These are phyloP conservation scores for Callyntrura sp. DNA, from an alignment of 2,888 invertebrate genomes.

Conservation along the genomic window DNA sequence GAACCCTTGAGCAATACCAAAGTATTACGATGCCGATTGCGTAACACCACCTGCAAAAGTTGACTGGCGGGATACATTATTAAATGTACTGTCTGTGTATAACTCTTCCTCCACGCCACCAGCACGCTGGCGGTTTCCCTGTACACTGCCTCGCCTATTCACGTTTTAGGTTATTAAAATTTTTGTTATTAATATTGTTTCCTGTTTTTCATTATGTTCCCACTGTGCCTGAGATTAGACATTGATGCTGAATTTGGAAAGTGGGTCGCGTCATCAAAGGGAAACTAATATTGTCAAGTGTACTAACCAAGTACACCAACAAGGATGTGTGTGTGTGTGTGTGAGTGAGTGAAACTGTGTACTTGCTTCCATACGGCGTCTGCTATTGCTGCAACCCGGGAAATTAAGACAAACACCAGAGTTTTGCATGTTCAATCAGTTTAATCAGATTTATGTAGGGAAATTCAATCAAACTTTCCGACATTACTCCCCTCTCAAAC, in stretches of 20 bases:
- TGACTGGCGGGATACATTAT: too few relatives aligned
- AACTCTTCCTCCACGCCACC: too few relatives aligned
- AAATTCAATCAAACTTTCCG: slow-evolving; percentile 32
- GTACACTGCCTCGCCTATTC: too few relatives aligned
- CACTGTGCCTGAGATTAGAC: too few relatives aligned
- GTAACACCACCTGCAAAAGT: too few relatives aligned
- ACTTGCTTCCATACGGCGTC: background rate
- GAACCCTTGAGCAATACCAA: too few relatives aligned
- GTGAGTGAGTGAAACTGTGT: background rate
- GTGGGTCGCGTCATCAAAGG: background rate
- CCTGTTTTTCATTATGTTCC: background rate
- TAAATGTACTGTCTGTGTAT: too few relatives aligned
- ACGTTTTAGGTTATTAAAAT: too few relatives aligned
- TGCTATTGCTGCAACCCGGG: slow-evolving; percentile 19
- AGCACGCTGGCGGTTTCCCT: too few relatives aligned
- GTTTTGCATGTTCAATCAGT: slow-evolving; percentile 41
- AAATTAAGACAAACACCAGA: slow-evolving; percentile 9
- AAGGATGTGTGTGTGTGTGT: too few relatives aligned
- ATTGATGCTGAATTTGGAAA: background rate
- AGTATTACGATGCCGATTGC: too few relatives aligned
- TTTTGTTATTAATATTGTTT: too few relatives aligned
- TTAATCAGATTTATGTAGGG: slow-evolving; percentile 22
- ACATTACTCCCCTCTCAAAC: background rate
- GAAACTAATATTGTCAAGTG: background rate
- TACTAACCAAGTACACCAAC: background rate